Conservation (phyloP, 2,113 vertebrate species). For the Stegostoma tigrinum region DNA sequence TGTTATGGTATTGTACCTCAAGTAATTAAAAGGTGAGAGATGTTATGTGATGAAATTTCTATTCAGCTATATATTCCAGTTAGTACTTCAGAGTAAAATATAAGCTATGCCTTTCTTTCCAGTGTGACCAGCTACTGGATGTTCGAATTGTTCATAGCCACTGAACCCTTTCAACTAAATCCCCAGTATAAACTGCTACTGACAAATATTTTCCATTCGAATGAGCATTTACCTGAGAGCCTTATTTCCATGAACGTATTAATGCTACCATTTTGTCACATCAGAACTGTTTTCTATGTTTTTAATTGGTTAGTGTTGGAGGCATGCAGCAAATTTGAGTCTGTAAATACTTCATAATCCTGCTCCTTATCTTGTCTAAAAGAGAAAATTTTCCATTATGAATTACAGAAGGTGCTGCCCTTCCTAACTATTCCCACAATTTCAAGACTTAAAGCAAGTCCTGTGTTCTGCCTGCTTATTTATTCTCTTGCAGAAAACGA, state of each 20-base stretch:
- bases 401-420: neutral
- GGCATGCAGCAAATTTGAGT: neutral
- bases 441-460: neutral
- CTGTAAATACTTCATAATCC: neutral
- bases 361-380: neutral
- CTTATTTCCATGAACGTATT: neutral
- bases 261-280: neutral
- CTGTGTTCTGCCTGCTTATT: neutral
- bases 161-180: conserved; percentile 32
- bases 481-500: neutral
- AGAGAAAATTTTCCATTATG: neutral
- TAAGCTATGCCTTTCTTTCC: conserved; percentile 11
- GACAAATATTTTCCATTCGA: conserved; percentile 31
- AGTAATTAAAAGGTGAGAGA: conserved; percentile 7
- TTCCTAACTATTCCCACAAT: neutral
- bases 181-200: conserved; percentile 27
- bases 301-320: neutral
- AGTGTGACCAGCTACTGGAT: conserved; percentile 19
- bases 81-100: conserved; percentile 11
- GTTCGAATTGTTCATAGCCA: conserved; percentile 33
- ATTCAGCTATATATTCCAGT: neutral
- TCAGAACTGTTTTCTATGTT: neutral
- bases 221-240: neutral
- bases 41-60: neutral
- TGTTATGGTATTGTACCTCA: neutral